phyloP scores from a whole-genome alignment of 2,797 vertebrate species.

The Acipenser transmontanus region DNA sequence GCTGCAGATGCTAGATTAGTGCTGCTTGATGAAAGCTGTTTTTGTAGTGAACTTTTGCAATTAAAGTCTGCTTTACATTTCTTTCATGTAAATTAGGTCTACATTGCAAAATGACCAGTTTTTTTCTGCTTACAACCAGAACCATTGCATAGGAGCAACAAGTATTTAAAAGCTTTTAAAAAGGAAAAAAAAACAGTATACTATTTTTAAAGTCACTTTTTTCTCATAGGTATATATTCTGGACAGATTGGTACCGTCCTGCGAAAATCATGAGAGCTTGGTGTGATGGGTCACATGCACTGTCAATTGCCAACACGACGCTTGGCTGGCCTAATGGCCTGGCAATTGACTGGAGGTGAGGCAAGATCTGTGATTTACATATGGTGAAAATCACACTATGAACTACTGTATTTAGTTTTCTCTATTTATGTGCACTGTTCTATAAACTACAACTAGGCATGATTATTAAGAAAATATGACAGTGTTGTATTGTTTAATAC shows the following conservation, averaged over 20 bases:
- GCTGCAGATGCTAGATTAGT: constrained; percentile 57
- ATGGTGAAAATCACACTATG: not conserved
- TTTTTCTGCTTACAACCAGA: too few species aligned
- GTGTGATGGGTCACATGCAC: constrained; percentile 86
- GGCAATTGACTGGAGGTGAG: constrained; percentile 95
- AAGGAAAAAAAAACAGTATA: constrained; percentile 4
- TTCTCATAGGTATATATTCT: constrained; percentile 83
- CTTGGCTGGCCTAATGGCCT: constrained; percentile 95
- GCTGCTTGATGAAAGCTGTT: constrained; percentile 51
- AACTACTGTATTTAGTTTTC: too few species aligned
- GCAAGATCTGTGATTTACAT: constrained; percentile 12
- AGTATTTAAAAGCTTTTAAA: constrained; percentile 27
- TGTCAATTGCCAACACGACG: constrained; percentile 86
- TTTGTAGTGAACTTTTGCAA: constrained; percentile 50
- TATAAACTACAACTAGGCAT: too few species aligned
- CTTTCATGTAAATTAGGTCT: constrained; percentile 31
- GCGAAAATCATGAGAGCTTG: constrained; percentile 95
- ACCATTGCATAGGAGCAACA: too few species aligned
- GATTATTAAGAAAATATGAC: too few species aligned
- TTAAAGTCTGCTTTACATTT: constrained; percentile 30
- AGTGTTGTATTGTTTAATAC: too few species aligned
- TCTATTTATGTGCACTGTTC: too few species aligned
- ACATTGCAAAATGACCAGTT: not conserved
- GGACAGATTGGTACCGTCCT: constrained; percentile 94
- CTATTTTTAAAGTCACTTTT: constrained; percentile 23